Base-by-base conservation (phyloP, 2,797 vertebrate genomes). In the Danio kyathit region DNA sequence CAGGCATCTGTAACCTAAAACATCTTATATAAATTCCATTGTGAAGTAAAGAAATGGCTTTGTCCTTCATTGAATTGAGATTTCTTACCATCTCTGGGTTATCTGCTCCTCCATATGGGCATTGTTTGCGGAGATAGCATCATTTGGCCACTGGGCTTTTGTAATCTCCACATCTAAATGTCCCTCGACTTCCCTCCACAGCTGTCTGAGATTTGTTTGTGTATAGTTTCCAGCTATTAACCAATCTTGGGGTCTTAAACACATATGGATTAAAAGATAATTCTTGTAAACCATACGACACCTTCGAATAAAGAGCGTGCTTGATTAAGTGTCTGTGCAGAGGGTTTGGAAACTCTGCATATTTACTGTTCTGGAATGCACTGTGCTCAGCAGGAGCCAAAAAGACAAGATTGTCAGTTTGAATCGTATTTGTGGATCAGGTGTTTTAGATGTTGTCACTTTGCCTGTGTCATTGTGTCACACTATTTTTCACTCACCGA, bases 101-200 rank as follows among this genome's bases (percentile, higher is more conserved):
- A 75, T 76, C 64, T 63, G 52, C 46, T 59, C 52, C 21, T 70
- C 64, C 74, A 51, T 63, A 59, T 75, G 72, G 64, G 54, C 38
- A 60, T 51, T 70, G 80, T 61, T 75, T 81, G 64, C 60, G 41
- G 16, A 44, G 61, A 81, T 56, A 80, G 51, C 46, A 74, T 49
- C 17, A 19, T 65, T 64, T 56, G 10, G 41, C 73, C 64, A 0
- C 64, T 44, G 73, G 64, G 80, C 64, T 61, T 41, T 40, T 52
- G 73, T 41, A 76, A 76, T 81, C 72, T 81, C 56, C 46, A 46
- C 57, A 82, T 82, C 73, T 70, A 44, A 82, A 82, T 38, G 49
- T 76, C 51, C 46, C 57, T 59, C 10, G 46, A 67, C 73, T 52
- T 61, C 48, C 46, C 19, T 59, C 65, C 56, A 63, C 80, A 82